phyloP scores from a whole-genome alignment of 1,140 invertebrate species.

The Camponotus pennsylvanicus region DNA sequence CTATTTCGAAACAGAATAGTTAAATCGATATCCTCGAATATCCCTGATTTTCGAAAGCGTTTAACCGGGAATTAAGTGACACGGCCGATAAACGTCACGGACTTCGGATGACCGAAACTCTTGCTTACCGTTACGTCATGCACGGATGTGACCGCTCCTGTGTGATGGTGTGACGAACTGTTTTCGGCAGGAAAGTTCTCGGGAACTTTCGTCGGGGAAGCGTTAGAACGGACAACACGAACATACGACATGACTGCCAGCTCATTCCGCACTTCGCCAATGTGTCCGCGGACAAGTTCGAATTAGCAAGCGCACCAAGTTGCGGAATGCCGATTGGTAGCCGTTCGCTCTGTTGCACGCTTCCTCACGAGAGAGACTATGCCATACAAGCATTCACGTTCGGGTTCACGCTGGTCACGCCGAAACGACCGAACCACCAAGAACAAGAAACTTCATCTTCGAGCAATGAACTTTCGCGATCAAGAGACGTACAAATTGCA shows the following conservation, averaged over 20 bases:
- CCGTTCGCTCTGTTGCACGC: slow-evolving; percentile 28
- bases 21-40: slow-evolving; percentile 16
- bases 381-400: slow-evolving; percentile 16
- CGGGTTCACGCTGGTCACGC: slow-evolving; percentile 20
- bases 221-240: slow-evolving; percentile 41
- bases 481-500: slow-evolving; percentile 2
- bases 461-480: neutral
- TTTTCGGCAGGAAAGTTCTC: slow-evolving; percentile 54
- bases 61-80: slow-evolving; percentile 44
- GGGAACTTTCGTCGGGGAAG: slow-evolving; percentile 53
- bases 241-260: slow-evolving; percentile 66
- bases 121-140: slow-evolving; percentile 56
- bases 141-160: neutral
- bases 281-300: slow-evolving; percentile 80
- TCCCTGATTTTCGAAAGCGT: slow-evolving; percentile 27
- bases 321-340: slow-evolving; percentile 80
- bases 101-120: slow-evolving; percentile 34
- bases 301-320: slow-evolving; percentile 82
- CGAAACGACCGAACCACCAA: neutral
- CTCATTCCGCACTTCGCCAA: slow-evolving; percentile 71
- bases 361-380: neutral
- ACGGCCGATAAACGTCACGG: slow-evolving; percentile 45
- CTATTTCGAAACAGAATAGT: neutral
- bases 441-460: slow-evolving; percentile 44
- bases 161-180: slow-evolving; percentile 43